Base-by-base conservation (phyloP, 1,140 invertebrate species). In the Pararge aegeria region DNA sequence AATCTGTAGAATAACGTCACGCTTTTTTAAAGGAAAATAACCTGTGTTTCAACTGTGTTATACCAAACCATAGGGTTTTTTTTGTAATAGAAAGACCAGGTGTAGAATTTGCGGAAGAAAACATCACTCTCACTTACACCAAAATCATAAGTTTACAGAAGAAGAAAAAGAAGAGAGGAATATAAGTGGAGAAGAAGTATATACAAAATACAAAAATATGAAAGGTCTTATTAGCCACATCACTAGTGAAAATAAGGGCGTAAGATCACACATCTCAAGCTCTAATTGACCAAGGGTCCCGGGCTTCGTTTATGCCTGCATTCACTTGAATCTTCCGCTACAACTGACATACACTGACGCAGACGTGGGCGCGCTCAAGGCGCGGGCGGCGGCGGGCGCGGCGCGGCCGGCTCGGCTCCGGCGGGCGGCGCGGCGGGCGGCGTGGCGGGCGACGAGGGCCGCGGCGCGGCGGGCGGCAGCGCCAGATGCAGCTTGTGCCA, bases 401-500 rank as follows among this genome's bases (percentile, higher is more conserved):
- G 10, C 10, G 29, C 1, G 29, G 29, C 1, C 29, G 30, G 3
- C 9, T 3, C 1, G 30, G 30, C 12, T 2, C 2, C 7, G 30
- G 30, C 30, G 30, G n/a, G n/a, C n/a, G n/a, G n/a, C n/a, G 30
- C 3, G 30, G 30, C 30, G 30, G 30, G 34, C n/a, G 46, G 34
- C 20, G 60, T 4, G 27, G 61, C 15, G 34, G 37, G 42, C 18
- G 20, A 24, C 6, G 52, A 1, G 3, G 27, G 16, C 9, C 49
- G 46, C 30, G 50, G 55, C 16, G 27, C 16, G 5, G 38, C 46
- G 27, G 58, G 37, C n/a, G 76, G 75, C 62, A 75, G 53, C 27
- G 73, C 75, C 21, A 44, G 46, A 21, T 50, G 19, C 38, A 74
- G 65, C 34, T 68, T 65, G 9, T 46, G n/a, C 74, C 77, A 77